Conservation (phyloP, 1,140 invertebrate genomes). For the Tetramorium simillimum region DNA sequence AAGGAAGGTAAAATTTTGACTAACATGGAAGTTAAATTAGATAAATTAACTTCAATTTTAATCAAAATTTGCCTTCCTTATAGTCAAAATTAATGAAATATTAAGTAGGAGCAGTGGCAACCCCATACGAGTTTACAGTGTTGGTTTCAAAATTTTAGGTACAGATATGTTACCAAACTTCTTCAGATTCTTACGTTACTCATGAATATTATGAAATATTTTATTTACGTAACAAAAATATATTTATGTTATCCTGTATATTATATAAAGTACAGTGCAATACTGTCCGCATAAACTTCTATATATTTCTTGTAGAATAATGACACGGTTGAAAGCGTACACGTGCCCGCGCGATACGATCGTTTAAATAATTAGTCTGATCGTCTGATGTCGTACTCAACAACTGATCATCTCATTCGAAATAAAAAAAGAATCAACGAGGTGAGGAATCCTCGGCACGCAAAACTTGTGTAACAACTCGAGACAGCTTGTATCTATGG, state of each 20-base stretch:
- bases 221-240: too few species aligned
- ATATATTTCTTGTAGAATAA: background rate
- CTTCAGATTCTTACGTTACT: too few species aligned
- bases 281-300: background rate
- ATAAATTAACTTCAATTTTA: too few species aligned
- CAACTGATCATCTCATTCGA: conserved; percentile 6
- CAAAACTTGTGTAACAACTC: background rate
- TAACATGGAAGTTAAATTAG: too few species aligned
- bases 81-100: too few species aligned
- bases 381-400: background rate
- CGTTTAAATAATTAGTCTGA: conserved; percentile 35
- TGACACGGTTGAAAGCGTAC: background rate
- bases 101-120: too few species aligned
- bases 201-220: too few species aligned
- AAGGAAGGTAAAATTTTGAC: too few species aligned
- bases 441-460: background rate
- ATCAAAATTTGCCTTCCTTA: too few species aligned
- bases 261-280: background rate
- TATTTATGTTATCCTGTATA: background rate
- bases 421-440: conserved; percentile 9
- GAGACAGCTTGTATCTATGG: background rate
- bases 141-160: too few species aligned
- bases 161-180: too few species aligned
- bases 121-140: too few species aligned
- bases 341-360: background rate